phyloP scores from a whole-genome alignment of 2,888 invertebrate species.

The Hofmannophila pseudospretella region DNA sequence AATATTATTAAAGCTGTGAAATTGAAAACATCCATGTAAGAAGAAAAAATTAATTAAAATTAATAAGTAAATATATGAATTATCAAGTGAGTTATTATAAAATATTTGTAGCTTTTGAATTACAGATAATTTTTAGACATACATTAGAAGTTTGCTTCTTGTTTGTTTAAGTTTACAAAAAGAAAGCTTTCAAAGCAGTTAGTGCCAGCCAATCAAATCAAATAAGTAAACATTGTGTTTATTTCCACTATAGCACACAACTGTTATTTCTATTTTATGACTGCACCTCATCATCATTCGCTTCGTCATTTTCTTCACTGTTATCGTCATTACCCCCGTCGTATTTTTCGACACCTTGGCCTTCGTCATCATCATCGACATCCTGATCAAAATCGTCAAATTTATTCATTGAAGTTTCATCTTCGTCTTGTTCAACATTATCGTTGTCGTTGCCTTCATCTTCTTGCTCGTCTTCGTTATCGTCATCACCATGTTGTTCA shows the following conservation, averaged over 20 bases:
- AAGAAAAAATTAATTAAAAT: too few species aligned
- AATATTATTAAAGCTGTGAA: neutral
- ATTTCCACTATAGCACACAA: constrained; percentile 1
- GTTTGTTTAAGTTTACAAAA: too few species aligned
- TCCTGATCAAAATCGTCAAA: constrained; percentile 21
- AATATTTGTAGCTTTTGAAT: too few species aligned
- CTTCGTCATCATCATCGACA: constrained; percentile 21
- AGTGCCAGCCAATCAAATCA: constrained; percentile 45
- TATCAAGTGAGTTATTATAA: too few species aligned
- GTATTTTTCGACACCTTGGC: constrained; percentile 25
- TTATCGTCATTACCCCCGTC: constrained; percentile 36
- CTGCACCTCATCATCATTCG: constrained; percentile 16
- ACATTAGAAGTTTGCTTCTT: neutral
- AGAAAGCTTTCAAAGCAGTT: constrained; percentile 38
- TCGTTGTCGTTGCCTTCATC: constrained; percentile 35
- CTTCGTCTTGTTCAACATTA: constrained; percentile 35
- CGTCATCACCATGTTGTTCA: constrained; percentile 39
- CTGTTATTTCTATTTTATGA: neutral
- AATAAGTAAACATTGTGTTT: constrained; percentile 10
- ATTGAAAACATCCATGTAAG: too few species aligned
- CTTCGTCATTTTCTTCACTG: constrained; percentile 28
- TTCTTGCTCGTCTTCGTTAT: constrained; percentile 35
- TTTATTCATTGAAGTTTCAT: constrained; percentile 25
- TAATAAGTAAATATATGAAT: too few species aligned
- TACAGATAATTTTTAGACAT: constrained; percentile 3